phyloP scores from a whole-genome alignment of 2,888 invertebrate genomes.

The Drosophila antonietae region DNA sequence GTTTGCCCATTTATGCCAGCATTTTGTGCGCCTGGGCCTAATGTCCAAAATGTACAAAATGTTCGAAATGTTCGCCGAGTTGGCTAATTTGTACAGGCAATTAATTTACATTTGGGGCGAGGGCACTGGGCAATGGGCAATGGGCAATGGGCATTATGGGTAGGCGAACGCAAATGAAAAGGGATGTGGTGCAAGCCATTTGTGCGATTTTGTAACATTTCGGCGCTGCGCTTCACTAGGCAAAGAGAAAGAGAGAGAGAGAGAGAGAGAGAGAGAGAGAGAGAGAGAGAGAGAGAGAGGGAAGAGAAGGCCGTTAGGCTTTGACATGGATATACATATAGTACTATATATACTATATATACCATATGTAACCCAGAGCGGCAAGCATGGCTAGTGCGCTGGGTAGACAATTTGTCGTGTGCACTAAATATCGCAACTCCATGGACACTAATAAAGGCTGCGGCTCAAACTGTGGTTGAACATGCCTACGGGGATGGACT shows the following conservation, averaged over 20 bases:
- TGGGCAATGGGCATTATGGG: conserved; percentile 9
- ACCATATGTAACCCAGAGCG: conserved; percentile 1
- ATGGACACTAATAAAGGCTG: conserved; percentile 34
- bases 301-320: not conserved
- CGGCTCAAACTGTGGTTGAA: conserved; percentile 14
- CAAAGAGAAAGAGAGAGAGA: not conserved
- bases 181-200: conserved; percentile 38
- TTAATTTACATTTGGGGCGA: conserved; percentile 69
- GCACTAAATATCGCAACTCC: conserved; percentile 47
- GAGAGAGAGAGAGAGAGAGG: not conserved
- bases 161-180: not conserved
- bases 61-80: conserved; percentile 53
- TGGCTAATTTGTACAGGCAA: conserved; percentile 75
- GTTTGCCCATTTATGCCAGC: conserved; percentile 28
- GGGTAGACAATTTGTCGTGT: conserved; percentile 41
- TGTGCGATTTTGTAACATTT: conserved; percentile 67
- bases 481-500: not conserved
- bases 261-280: no score
- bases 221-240: conserved; percentile 31
- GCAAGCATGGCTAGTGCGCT: no score
- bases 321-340: conserved; percentile 15
- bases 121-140: conserved; percentile 4
- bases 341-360: conserved; percentile 2
- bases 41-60: conserved; percentile 46
- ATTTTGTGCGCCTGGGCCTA: conserved; percentile 41